Evolutionary conservation across 1,140 invertebrate species (phyloP).

Genomic region (Chironomus striatipennis): DNA sequence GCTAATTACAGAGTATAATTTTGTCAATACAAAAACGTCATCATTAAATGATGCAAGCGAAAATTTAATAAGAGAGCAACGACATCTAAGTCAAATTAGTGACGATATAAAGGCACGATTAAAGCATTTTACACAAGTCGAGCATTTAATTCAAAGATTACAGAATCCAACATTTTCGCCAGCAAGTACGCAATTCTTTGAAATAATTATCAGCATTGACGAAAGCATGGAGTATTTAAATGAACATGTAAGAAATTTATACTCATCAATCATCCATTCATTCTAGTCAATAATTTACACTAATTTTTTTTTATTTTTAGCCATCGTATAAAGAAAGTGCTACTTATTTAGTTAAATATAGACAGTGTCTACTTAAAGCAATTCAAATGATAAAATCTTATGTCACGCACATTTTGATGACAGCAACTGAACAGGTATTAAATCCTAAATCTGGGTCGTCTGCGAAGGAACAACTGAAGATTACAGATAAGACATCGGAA

Average conservation of each 20-base stretch:
- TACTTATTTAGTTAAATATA: constrained; percentile 62
- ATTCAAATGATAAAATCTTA: constrained; percentile 69
- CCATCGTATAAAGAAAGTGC: constrained; percentile 63
- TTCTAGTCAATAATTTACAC: constrained; percentile 24
- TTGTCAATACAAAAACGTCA: constrained; percentile 84
- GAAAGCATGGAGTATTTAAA: constrained; percentile 79
- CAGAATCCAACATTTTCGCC: constrained; percentile 70
- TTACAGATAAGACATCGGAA: constrained; percentile 34
- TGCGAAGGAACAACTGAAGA: constrained; percentile 37
- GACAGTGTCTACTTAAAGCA: constrained; percentile 68
- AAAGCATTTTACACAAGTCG: constrained; percentile 78
- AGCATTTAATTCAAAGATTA: constrained; percentile 67
- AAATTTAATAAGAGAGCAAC: constrained; percentile 79
- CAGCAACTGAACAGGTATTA: constrained; percentile 66
- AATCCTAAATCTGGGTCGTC: constrained; percentile 40
- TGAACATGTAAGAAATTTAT: constrained; percentile 56
- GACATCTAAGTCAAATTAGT: constrained; percentile 65
- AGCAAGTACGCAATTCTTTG: constrained; percentile 72
- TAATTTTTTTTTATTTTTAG: constrained; percentile 42
- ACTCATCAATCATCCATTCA: neutral
- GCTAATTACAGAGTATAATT: constrained; percentile 67
- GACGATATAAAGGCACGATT: constrained; percentile 71
- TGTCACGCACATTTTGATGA: constrained; percentile 60
- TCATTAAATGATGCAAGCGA: constrained; percentile 83
- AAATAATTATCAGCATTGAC: constrained; percentile 75